A percentile compares a stretch with the other conserved stretches of the same genome.
phyloP scores from a whole-genome alignment of 2,888 invertebrate genomes.

The Pterostichus niger region DNA sequence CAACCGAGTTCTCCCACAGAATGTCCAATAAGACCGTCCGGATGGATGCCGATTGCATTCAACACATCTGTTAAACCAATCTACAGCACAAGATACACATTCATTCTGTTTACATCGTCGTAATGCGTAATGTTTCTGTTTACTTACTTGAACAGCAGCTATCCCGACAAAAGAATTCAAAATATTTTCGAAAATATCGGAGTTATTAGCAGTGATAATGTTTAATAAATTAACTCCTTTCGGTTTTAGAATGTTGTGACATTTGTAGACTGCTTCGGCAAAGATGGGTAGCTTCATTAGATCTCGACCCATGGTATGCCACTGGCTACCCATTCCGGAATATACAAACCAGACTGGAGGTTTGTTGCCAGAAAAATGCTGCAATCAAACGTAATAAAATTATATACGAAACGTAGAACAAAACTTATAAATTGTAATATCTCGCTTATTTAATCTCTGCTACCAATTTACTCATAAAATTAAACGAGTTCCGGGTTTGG shows the following conservation, averaged over 20 bases:
- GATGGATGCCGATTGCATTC: constrained; percentile 74
- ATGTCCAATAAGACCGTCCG: constrained; percentile 79
- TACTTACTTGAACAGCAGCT: constrained; percentile 81
- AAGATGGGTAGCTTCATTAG: constrained; percentile 85
- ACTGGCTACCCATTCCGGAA: constrained; percentile 89
- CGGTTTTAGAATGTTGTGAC: constrained; percentile 80
- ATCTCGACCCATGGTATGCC: constrained; percentile 84
- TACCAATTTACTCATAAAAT: too few relatives aligned
- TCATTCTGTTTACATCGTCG: not conserved
- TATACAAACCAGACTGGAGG: constrained; percentile 84
- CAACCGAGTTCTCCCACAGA: constrained; percentile 96
- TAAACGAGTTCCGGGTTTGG: too few relatives aligned
- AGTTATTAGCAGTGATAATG: constrained; percentile 81
- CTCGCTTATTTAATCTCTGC: too few relatives aligned
- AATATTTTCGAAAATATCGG: constrained; percentile 82
- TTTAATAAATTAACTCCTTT: constrained; percentile 82
- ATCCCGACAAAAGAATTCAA: constrained; percentile 87
- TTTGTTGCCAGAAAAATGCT: constrained; percentile 73
- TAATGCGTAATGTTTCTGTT: not conserved
- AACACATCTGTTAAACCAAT: constrained; percentile 77
- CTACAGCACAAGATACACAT: constrained; percentile 68
- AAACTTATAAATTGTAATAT: too few relatives aligned
- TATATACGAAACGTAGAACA: too few relatives aligned
- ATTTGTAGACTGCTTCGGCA: constrained; percentile 81
- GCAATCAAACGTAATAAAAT: constrained; percentile 1